phyloP scores from a whole-genome alignment of 2,797 vertebrate species.

The Falco novaeseelandiae region DNA sequence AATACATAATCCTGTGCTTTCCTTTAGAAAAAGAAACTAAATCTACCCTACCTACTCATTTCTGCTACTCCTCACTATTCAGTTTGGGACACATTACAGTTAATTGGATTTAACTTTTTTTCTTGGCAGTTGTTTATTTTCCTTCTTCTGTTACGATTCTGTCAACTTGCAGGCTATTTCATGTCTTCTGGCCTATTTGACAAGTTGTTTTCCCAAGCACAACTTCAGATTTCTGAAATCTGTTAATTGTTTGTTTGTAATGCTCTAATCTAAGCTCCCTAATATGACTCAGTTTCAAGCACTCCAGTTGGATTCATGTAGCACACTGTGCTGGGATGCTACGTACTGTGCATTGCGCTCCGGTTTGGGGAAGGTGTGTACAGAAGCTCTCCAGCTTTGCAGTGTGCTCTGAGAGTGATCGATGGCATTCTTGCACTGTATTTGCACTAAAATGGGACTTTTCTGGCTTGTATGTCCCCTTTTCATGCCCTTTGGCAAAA shows the following conservation, averaged over 20 bases:
- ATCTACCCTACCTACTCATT: neutral
- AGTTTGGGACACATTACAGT: neutral
- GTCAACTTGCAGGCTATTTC: neutral
- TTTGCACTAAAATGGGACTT: neutral
- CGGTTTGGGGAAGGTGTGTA: neutral
- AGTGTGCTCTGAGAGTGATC: neutral
- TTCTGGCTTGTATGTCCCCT: neutral
- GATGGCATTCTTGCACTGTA: neutral
- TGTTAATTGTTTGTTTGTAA: neutral
- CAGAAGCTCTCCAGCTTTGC: neutral
- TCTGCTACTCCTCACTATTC: neutral
- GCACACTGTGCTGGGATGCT: neutral
- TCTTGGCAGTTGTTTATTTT: neutral
- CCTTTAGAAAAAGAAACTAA: neutral
- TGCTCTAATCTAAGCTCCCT: neutral
- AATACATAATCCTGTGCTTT: neutral
- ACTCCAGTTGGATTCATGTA: neutral
- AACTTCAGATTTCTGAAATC: neutral
- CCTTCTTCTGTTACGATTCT: neutral
- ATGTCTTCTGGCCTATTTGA: neutral
- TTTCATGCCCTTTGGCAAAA: neutral
- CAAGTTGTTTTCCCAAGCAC: neutral
- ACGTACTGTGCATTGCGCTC: too few species aligned
- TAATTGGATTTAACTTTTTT: neutral
- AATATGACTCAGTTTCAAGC: neutral